Evolutionary conservation across 1,140 invertebrate species (phyloP).

Genomic region (Bombus picipes): DNA sequence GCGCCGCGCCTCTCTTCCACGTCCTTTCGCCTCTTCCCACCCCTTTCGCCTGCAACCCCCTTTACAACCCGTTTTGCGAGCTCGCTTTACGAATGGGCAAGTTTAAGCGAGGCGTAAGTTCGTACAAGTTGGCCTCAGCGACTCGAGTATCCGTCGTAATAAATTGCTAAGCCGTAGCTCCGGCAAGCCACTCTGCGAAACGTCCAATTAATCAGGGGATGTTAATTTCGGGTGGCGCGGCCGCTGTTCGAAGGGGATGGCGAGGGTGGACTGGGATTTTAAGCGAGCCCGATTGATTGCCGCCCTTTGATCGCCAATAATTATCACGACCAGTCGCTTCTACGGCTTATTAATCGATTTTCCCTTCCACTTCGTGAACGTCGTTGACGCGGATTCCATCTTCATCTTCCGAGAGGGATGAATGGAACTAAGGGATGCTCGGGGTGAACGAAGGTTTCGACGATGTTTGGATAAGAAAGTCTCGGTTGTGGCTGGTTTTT

Average conservation of each 20-base stretch:
- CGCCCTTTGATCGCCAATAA: conserved; percentile 45
- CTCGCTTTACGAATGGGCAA: conserved; percentile 49
- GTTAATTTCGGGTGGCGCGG: conserved; percentile 41
- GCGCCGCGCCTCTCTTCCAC: conserved; percentile 7
- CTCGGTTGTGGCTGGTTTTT: neutral
- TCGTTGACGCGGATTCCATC: neutral
- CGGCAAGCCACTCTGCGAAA: conserved; percentile 51
- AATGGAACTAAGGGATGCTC: no score
- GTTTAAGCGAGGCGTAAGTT: conserved; percentile 63
- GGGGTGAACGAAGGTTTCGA: no score
- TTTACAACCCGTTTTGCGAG: neutral
- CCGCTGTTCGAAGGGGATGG: neutral
- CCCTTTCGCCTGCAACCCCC: neutral
- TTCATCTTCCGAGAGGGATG: neutral
- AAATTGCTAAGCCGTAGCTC: conserved; percentile 61
- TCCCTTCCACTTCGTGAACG: neutral
- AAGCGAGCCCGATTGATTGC: conserved; percentile 47
- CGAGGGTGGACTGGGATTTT: conserved; percentile 24
- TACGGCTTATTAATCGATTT: conserved; percentile 27
- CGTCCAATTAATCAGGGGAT: conserved; percentile 62
- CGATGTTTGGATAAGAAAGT: neutral
- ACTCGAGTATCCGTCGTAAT: conserved; percentile 59
- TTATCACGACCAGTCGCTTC: conserved; percentile 22
- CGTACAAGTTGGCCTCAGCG: conserved; percentile 51
- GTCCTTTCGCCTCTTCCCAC: conserved; percentile 3